Evolutionary conservation across 2,888 invertebrate genomes (phyloP).

Genomic region (Octodonta nipae): DNA sequence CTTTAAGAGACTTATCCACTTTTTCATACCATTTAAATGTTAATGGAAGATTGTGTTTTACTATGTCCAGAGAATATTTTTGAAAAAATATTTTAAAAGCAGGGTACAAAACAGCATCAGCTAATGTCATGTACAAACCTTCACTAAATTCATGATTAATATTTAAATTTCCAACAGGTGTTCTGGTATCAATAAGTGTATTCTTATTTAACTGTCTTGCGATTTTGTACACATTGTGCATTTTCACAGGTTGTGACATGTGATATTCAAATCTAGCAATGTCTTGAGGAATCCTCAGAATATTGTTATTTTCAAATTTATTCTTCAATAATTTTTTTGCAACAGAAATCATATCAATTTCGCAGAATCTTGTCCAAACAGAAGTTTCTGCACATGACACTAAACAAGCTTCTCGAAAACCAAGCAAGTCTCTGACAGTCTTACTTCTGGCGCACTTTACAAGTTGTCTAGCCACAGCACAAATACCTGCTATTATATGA

Average conservation of each 20-base stretch:
- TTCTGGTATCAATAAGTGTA: conserved; percentile 34
- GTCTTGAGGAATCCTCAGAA: conserved; percentile 47
- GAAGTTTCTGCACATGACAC: conserved; percentile 74
- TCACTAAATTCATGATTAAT: conserved; percentile 67
- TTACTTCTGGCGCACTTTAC: conserved; percentile 34
- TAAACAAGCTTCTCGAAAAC: conserved; percentile 68
- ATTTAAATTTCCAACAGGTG: conserved; percentile 39
- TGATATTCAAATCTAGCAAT: conserved; percentile 72
- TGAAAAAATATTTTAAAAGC: conserved; percentile 50
- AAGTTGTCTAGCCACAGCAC: conserved; percentile 55
- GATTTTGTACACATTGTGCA: conserved; percentile 74
- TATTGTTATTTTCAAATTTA: conserved; percentile 12
- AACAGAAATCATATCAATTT: conserved; percentile 59
- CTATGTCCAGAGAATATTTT: conserved; percentile 22
- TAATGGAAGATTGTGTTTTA: conserved; percentile 40
- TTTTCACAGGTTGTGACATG: conserved; percentile 64
- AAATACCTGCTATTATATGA: conserved; percentile 61
- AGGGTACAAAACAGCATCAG: conserved; percentile 69
- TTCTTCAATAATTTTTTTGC: conserved; percentile 36
- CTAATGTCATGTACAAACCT: conserved; percentile 66
- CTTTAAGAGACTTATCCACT: conserved; percentile 20
- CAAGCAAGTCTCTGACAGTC: conserved; percentile 44
- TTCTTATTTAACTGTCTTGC: conserved; percentile 42
- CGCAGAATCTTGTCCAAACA: conserved; percentile 86
- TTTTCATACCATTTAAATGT: conserved; percentile 50